Evolutionary conservation across 1,140 invertebrate species (phyloP).

Genomic region (Ceratosolen solmsi): DNA sequence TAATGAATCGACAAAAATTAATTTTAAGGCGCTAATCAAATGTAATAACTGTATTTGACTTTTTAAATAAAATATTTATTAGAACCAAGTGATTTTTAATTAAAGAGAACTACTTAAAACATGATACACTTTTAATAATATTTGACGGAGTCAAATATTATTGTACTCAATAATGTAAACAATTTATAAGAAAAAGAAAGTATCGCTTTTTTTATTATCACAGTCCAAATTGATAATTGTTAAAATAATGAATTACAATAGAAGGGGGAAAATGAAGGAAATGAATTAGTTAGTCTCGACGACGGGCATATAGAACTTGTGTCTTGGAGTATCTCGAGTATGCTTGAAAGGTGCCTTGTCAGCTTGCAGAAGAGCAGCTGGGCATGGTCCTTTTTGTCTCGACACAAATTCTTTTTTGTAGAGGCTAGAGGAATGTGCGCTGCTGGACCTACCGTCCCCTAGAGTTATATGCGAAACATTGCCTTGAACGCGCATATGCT

Average conservation of each 20-base stretch:
- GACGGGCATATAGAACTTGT: slow-evolving; percentile 85
- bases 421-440: slow-evolving; percentile 74
- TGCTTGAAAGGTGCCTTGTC: slow-evolving; percentile 85
- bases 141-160: not conserved
- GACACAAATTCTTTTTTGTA: slow-evolving; percentile 85
- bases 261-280: not conserved
- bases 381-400: slow-evolving; percentile 81
- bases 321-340: slow-evolving; percentile 85
- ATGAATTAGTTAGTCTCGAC: slow-evolving; percentile 51
- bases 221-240: slow-evolving; percentile 49
- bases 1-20: too few relatives aligned
- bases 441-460: slow-evolving; percentile 75
- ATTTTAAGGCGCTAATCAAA: too few relatives aligned
- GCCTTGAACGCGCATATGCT: slow-evolving; percentile 75
- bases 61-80: not conserved
- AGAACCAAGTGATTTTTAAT: not conserved
- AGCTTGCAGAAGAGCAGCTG: slow-evolving; percentile 82
- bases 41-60: not conserved
- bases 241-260: not conserved
- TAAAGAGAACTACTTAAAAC: not conserved
- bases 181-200: slow-evolving; percentile 9
- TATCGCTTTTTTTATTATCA: slow-evolving; percentile 37
- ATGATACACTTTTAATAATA: not conserved
- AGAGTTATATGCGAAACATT: slow-evolving; percentile 83
- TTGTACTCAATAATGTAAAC: not conserved